Evolutionary conservation across 2,113 vertebrate species (phyloP), one percentile per base, ranked within the genome.

Genomic region (Thamnophis sirtalis): DNA sequence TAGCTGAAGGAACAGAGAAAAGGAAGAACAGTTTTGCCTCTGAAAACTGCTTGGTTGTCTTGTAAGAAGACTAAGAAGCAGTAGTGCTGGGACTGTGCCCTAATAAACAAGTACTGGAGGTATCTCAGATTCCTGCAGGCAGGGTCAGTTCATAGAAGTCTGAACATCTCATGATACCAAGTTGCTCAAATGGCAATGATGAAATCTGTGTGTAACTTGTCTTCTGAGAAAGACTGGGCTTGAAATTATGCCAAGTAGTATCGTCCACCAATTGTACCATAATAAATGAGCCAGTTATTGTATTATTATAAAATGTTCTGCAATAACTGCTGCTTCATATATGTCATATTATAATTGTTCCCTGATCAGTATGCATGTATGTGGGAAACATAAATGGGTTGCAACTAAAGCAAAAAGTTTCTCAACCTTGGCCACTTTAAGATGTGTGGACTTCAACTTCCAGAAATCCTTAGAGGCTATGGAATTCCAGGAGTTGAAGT

Each of bases 11-110:
- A 58, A 84, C 6, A 93, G 24, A 93, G 8, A 33, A 91, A 84
- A 93, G 89, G 56, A 93, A 1, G 19, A 93, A 89, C 73, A 86
- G 33, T 0, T 9, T 11, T 95, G 93, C 55, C 88, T 13, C 89
- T 4, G 3, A 13, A 26, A 26, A 33, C 1, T 51, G 73, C 22
- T 89, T 92, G 43, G 89, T 21, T 21, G 9, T 90, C 51, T 51
- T 60, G 0, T 22, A 54, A 88, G 48, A 94, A 80, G 68, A 80
- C n/a, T 8, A 80, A 33, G 33, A 80, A 80, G 1, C 28, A 4
- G 73, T 92, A 33, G 1, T 92, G 24, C 55, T 92, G 21, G 48
- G 48, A 89, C 38, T 60, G 48, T 60, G 54, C 19, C 10, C 28
- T 87, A 80, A 80, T 80, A 80, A 38, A 38, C 15, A 38, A 80